Evolutionary conservation across 2,888 invertebrate species (phyloP).

Genomic region (Aspidiotus destructor): DNA sequence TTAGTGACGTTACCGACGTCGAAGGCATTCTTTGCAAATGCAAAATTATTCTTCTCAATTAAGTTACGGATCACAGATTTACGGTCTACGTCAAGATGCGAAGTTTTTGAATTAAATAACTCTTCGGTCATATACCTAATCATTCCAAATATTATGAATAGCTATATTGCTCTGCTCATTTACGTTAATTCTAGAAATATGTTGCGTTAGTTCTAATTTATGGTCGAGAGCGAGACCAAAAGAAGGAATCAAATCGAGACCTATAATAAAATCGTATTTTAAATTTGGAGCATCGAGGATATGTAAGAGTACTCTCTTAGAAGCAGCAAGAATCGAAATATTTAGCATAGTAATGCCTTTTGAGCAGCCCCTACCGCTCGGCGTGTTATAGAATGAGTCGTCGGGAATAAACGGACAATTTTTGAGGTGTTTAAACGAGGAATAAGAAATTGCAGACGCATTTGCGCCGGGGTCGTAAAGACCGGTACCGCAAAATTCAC

Average conservation of each 20-base stretch:
- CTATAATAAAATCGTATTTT: conserved; percentile 6
- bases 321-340: neutral
- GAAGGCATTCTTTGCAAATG: neutral
- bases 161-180: too few relatives aligned
- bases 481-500: neutral
- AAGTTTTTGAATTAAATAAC: neutral
- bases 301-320: neutral
- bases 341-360: conserved; percentile 1
- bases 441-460: neutral
- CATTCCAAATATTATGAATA: neutral
- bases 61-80: neutral
- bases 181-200: too few relatives aligned
- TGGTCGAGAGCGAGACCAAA: neutral
- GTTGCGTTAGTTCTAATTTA: neutral
- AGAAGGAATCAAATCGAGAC: neutral
- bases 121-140: conserved; percentile 1
- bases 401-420: neutral
- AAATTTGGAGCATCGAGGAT: neutral
- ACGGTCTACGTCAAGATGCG: neutral
- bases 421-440: neutral
- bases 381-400: neutral
- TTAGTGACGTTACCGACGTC: conserved; percentile 3
- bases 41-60: conserved; percentile 5
- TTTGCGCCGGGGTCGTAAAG: conserved; percentile 6
- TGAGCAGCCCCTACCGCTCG: neutral